phyloP scores from a whole-genome alignment of 2,888 invertebrate species.

The Crocallis elinguaria region DNA sequence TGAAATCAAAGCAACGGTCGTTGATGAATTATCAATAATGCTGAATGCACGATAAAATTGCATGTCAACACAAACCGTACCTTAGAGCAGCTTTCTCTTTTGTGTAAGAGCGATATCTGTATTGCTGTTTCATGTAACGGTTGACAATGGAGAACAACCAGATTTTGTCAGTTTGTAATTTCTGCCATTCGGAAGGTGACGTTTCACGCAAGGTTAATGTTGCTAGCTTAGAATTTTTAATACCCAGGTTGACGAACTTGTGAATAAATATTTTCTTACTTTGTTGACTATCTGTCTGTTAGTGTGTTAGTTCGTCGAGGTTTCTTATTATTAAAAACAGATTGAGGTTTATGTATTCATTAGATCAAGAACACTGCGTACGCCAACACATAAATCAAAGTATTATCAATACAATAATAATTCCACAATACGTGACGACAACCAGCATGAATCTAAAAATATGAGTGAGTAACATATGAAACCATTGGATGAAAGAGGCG shows the following conservation, averaged over 20 bases:
- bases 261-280: neutral
- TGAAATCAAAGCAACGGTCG: constrained; percentile 77
- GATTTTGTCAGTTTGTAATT: constrained; percentile 46
- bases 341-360: no score
- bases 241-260: constrained; percentile 1
- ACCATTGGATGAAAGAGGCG: no score
- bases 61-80: constrained; percentile 24
- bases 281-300: no score
- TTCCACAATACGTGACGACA: no score
- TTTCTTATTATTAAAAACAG: no score
- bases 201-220: constrained; percentile 33
- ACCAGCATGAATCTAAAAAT: no score
- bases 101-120: constrained; percentile 10
- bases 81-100: constrained; percentile 40
- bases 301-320: no score
- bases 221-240: constrained; percentile 19
- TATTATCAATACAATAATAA: no score
- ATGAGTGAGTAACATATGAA: no score
- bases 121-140: constrained; percentile 38
- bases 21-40: constrained; percentile 55
- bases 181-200: constrained; percentile 28
- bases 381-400: no score
- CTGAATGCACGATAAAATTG: constrained; percentile 42
- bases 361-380: no score
- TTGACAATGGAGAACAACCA: constrained; percentile 36